Evolutionary conservation across 2,888 invertebrate species (phyloP), one percentile per base, ranked within the genome.

Genomic region (Drosophila kuntzei): DNA sequence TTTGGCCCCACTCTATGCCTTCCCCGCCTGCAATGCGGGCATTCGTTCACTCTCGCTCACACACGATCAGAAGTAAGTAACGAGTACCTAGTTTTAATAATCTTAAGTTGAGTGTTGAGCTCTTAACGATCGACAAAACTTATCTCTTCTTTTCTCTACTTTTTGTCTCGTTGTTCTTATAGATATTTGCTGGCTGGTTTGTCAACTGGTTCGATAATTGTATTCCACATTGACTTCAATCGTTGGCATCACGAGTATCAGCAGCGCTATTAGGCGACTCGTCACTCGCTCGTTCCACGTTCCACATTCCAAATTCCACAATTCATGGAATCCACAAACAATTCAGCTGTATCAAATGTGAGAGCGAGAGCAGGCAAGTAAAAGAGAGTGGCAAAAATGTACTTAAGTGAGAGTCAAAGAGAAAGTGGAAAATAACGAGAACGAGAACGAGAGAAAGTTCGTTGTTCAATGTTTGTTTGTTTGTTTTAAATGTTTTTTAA

Each of bases 141-240:
- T 57, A 22, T 14, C 36, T 53, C 7, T 27, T 9, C 2, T 8
- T 27, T 27, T 27, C 27, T 9, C 1, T 27, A 25, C 29, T 3
- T 9, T 55, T 41, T 12, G 11, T 29, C n/a, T 18, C 3, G 20
- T 16, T 11, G 3, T 27, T 57, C 12, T 32, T 8, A 8, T 47
- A 99, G 98, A 93, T 99, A 98, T 94, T 94, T 99, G 82, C 94
- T 99, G 90, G 99, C 99, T 85, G 99, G 99, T 58, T 94, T 99
- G 63, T 98, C 98, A 63, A 98, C 99, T 82, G 99, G 99, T 57
- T 98, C 99, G 57, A 96, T 99, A 82, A 98, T 99, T 71, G 98
- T 99, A 89, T 99, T 99, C 94, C 99, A 99, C 94, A 98, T 99
- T 92, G 99, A 99, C 93, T 99, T 99, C 94, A 99, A 99, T 93